Percentiles rank a stretch among this genome's conserved stretches.
Evolutionary conservation across 2,797 vertebrate genomes (phyloP).

Genomic region (Anas acuta): DNA sequence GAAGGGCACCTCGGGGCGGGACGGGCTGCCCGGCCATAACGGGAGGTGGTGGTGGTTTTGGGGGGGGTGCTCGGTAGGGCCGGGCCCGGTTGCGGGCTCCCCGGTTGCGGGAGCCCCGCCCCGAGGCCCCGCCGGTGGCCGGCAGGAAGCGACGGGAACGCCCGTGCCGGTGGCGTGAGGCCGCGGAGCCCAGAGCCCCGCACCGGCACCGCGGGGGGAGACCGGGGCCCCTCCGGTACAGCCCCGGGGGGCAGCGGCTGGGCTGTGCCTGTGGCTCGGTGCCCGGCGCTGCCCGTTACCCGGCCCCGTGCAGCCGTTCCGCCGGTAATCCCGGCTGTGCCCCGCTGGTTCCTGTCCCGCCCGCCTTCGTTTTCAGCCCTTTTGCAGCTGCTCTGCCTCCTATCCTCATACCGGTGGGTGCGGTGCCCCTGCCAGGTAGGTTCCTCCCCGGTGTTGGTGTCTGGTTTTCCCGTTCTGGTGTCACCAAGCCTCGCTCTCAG

Average conservation of each 20-base stretch:
- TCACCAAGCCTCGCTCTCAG: neutral
- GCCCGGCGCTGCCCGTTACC: no score
- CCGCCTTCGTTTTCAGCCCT: rapidly evolving
- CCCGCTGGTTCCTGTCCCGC: neutral
- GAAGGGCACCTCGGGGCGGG: no score
- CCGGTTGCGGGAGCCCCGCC: neutral
- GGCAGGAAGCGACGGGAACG: no score
- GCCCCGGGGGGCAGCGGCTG: neutral
- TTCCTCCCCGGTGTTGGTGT: neutral
- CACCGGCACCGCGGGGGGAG: no score
- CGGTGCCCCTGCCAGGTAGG: neutral
- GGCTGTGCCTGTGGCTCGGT: neutral
- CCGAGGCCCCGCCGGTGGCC: no score
- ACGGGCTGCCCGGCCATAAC: neutral
- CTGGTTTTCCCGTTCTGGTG: neutral
- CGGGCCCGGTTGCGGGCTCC: neutral
- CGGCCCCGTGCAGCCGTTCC: neutral
- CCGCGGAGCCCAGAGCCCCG: no score
- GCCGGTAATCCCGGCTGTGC: neutral
- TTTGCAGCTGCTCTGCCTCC: rapidly evolving
- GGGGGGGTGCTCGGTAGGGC: no score
- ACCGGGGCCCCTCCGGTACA: no score
- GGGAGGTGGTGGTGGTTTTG: no score
- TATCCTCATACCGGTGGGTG: neutral
- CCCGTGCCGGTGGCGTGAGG: no score